A percentile compares a stretch with the other conserved stretches of the same genome.
These are phyloP conservation scores for Pterophyllum scalare DNA, from an alignment of 2,113 vertebrate species.

Conservation along the genomic window DNA sequence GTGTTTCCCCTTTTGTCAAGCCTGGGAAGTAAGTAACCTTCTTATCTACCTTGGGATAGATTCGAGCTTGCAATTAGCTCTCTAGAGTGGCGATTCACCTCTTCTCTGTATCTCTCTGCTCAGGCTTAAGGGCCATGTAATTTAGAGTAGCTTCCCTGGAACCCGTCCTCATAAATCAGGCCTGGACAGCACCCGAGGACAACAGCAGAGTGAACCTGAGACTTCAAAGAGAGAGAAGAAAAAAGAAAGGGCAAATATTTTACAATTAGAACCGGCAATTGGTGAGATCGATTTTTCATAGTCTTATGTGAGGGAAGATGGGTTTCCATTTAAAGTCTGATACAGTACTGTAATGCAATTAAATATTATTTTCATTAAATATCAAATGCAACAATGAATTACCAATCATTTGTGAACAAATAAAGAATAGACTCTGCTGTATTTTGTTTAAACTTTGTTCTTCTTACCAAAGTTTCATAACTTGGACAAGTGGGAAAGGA, in stretches of 20 bases:
- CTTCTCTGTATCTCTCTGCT: slow-evolving; percentile 37
- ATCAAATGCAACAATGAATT: background rate
- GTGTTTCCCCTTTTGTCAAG: slow-evolving; percentile 45
- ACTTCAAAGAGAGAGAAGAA: slow-evolving; percentile 69
- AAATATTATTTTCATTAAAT: background rate
- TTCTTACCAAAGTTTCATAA: background rate
- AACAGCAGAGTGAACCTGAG: slow-evolving; percentile 52
- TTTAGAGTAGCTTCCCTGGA: slow-evolving; percentile 73
- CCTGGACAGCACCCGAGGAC: slow-evolving; percentile 76
- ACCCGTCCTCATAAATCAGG: slow-evolving; percentile 76
- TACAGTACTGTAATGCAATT: background rate
- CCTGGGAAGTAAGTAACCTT: slow-evolving; percentile 48
- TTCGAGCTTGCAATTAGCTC: slow-evolving; percentile 74
- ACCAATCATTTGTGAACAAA: background rate
- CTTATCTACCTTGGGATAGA: slow-evolving; percentile 54
- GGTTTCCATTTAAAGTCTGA: background rate
- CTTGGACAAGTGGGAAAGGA: background rate
- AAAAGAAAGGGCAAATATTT: slow-evolving; percentile 75
- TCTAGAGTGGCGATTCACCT: slow-evolving; percentile 65
- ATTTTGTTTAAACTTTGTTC: background rate
- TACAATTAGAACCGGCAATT: slow-evolving; percentile 74
- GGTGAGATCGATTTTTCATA: slow-evolving; percentile 49
- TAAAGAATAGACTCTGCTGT: background rate
- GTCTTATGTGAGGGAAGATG: background rate
- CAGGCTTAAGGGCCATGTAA: slow-evolving; percentile 76